Evolutionary conservation across 2,888 invertebrate genomes (phyloP).

Genomic region (Cheilosia soror): DNA sequence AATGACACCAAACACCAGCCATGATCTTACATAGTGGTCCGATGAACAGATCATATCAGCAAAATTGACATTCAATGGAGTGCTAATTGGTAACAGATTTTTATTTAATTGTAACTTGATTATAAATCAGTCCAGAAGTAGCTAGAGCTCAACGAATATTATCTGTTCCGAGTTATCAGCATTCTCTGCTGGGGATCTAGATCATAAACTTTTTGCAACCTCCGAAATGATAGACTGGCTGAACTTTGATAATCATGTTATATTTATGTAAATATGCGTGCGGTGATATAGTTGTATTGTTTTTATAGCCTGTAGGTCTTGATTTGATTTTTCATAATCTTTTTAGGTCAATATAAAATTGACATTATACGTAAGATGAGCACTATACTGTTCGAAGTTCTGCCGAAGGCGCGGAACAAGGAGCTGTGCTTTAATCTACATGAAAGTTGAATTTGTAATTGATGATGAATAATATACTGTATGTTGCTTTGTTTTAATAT

Average conservation of each 20-base stretch:
- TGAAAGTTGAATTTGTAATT: constrained; percentile 98
- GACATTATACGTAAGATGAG: constrained; percentile 95
- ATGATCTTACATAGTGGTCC: constrained; percentile 99
- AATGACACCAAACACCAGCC: constrained; percentile 99
- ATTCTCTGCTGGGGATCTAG: constrained; percentile 61
- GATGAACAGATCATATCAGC: constrained; percentile 96
- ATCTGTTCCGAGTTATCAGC: constrained; percentile 16
- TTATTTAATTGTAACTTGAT: background rate
- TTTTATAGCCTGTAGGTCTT: background rate
- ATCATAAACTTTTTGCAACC: constrained; percentile 35
- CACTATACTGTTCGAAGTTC: constrained; percentile 94
- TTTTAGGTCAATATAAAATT: constrained; percentile 90
- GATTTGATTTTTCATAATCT: background rate
- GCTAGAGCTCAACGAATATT: background rate
- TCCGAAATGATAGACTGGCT: constrained; percentile 17
- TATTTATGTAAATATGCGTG: background rate
- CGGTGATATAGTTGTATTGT: background rate
- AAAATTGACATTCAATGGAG: constrained; percentile 90
- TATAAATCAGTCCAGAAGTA: background rate
- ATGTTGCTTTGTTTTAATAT: background rate
- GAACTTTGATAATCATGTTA: constrained; percentile 15
- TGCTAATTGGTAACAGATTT: constrained; percentile 87
- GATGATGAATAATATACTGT: constrained; percentile 88
- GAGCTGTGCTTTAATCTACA: constrained; percentile 97
- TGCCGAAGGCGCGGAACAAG: constrained; percentile 97